phyloP scores from a whole-genome alignment of 2,113 vertebrate species.

The Misgurnus mizolepis region DNA sequence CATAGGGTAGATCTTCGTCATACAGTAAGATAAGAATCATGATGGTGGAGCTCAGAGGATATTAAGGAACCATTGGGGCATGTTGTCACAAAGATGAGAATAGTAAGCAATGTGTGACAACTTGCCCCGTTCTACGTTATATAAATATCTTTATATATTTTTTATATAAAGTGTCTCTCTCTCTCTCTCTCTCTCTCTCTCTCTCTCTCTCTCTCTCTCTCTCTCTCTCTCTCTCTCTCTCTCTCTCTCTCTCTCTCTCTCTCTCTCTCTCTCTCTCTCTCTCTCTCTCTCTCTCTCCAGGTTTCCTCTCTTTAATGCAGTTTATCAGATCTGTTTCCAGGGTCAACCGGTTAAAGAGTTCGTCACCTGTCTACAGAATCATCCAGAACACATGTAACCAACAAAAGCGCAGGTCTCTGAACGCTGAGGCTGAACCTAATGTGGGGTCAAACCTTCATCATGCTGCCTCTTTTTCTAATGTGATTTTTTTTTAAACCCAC shows the following conservation, averaged over 20 bases:
- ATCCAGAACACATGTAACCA: slow-evolving; percentile 87
- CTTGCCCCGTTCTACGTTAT: no score
- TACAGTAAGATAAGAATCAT: no score
- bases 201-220: neutral
- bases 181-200: neutral
- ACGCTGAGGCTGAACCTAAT: neutral
- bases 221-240: neutral
- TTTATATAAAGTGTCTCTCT: neutral
- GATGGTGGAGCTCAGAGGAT: no score
- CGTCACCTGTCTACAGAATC: slow-evolving; percentile 89
- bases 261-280: neutral
- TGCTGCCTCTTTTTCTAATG: neutral
- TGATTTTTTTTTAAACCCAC: neutral
- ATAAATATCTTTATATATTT: no score
- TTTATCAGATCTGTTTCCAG: slow-evolving; percentile 90
- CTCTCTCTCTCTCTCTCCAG: slow-evolving; percentile 62
- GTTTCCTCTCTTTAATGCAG: slow-evolving; percentile 93
- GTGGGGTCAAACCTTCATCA: neutral
- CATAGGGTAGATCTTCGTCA: no score
- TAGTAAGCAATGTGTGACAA: no score
- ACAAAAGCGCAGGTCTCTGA: neutral
- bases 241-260: neutral
- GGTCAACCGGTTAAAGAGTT: slow-evolving; percentile 85
- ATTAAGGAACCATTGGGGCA: no score
- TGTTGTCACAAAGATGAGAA: no score